These are phyloP conservation scores for Panthera leo DNA, from an alignment of 2,113 vertebrate species.

Conservation along the genomic window DNA sequence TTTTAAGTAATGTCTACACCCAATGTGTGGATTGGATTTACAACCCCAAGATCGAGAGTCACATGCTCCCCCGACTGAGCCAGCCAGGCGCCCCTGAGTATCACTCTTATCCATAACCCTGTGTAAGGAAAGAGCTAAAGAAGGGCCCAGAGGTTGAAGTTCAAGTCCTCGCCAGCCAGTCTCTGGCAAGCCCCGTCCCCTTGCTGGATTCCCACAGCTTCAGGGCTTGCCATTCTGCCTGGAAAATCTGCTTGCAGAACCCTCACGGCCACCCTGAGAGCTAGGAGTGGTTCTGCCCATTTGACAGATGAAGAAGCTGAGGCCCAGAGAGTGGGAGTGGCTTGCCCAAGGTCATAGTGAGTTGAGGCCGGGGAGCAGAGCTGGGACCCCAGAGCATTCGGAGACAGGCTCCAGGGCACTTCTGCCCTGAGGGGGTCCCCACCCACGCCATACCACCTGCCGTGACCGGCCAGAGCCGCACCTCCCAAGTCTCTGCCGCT, in stretches of 20 bases:
- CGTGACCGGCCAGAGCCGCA: not conserved
- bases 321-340: not conserved
- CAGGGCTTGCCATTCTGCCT: not conserved
- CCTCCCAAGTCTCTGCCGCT: not conserved
- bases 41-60: not conserved
- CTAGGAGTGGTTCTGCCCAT: not conserved
- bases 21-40: not conserved
- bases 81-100: not conserved
- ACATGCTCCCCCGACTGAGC: not conserved
- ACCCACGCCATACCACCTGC: too few species aligned
- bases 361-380: not conserved
- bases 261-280: not conserved
- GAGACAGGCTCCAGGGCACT: fast-evolving
- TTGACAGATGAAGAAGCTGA: not conserved
- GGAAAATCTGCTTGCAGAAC: fast-evolving
- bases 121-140: not conserved
- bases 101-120: too few species aligned
- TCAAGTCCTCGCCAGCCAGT: not conserved
- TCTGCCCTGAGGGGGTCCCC: not conserved
- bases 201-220: not conserved
- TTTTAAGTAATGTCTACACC: not conserved
- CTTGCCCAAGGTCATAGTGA: not conserved
- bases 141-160: not conserved
- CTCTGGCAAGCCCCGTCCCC: not conserved
- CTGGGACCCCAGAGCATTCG: not conserved